Evolutionary conservation across 2,113 vertebrate species (phyloP), one percentile per base, ranked within the genome.

Genomic region (Anoplopoma fimbria): DNA sequence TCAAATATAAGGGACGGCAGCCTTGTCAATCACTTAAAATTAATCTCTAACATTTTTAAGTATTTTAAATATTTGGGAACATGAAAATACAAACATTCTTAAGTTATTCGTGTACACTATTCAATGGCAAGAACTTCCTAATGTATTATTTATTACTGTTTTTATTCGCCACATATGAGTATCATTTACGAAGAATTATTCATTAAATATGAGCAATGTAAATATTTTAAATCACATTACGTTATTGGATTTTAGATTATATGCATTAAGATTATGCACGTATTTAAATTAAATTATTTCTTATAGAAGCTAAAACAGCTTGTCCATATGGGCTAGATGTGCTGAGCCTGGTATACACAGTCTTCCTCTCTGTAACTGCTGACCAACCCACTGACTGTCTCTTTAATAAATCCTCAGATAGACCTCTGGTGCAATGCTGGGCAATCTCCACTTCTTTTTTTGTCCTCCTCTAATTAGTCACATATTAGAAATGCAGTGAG

Each of bases 401-500:
- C 73, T 74, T 73, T 69, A 85, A 89, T 85, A 90, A 88, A 89
- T 73, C 79, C 58, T 64, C 73, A 60, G 45, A 64, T 82, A 79
- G 81, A 69, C 40, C 71, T 53, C 81, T 73, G 87, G 72, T 84
- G 69, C 84, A 82, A 87, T 42, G 70, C 85, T 51, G 9, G 42
- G 76, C 77, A 88, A 89, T 81, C 77, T 79, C 78, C 61, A 31
- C 60, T 82, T 86, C 72, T 81, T 76, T 81, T 76, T 86, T 74
- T 64, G 77, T 88, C 87, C 90, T 1, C 60, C 83, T 72, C 77
- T 90, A 92, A 94, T 94, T 92, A 93, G 89, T 85, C 80, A 78
- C 82, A 90, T 89, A 92, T 89, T 93, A 88, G 69, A 88, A 86
- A 93, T 87, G 80, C 87, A 83, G 84, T 84, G 84, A 89, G 90